Percentiles rank a stretch among this genome's conserved stretches.
Conservation (phyloP, 2,113 vertebrate species). For the Empidonax traillii region DNA sequence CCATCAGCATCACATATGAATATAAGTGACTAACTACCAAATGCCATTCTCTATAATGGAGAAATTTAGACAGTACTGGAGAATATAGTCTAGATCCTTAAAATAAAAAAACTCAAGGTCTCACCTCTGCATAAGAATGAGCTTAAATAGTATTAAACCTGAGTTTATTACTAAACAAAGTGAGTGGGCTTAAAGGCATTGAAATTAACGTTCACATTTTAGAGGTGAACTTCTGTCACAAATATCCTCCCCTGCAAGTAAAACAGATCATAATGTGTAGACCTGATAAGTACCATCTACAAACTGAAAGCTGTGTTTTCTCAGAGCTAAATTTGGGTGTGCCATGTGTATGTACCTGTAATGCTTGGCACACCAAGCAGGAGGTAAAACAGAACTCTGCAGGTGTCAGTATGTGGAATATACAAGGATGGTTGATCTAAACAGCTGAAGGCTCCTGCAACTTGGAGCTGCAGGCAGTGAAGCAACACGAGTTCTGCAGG, state of each 20-base stretch:
- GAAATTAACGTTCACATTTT: not conserved
- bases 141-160: not conserved
- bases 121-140: not conserved
- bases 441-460: not conserved
- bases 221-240: not conserved
- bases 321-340: not conserved
- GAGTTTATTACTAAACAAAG: not conserved
- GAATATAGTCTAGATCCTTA: not conserved
- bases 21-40: constrained; percentile 10
- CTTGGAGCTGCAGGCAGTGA: not conserved
- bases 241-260: not conserved
- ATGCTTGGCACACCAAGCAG: not conserved
- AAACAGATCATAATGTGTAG: not conserved
- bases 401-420: not conserved
- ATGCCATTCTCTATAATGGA: not conserved
- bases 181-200: not conserved
- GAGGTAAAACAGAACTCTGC: not conserved
- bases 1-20: not conserved
- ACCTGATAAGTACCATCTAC: not conserved
- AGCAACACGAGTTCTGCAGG: not conserved
- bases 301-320: not conserved
- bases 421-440: not conserved
- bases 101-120: not conserved
- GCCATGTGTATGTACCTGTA: not conserved
- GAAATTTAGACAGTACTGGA: not conserved